Evolutionary conservation across 2,888 invertebrate genomes (phyloP).

Genomic region (Falcaria lacertinaria): DNA sequence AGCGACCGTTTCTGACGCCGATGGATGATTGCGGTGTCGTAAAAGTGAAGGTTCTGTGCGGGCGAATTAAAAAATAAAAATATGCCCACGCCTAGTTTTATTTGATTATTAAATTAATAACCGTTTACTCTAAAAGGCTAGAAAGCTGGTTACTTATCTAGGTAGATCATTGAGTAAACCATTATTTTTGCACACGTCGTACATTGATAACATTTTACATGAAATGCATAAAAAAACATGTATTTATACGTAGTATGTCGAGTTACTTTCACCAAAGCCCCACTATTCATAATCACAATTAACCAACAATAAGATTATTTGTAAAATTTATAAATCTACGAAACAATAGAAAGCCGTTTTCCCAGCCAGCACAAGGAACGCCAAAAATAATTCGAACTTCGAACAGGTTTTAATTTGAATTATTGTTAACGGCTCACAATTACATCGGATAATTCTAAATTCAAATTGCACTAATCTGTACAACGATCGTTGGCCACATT

Average conservation of each 20-base stretch:
- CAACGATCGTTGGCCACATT: slow-evolving; percentile 56
- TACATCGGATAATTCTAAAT: slow-evolving; percentile 54
- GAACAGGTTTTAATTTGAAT: slow-evolving; percentile 58
- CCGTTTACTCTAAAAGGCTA: slow-evolving; percentile 1
- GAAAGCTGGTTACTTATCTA: too few relatives aligned
- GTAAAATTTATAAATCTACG: too few relatives aligned
- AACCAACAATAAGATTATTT: too few relatives aligned
- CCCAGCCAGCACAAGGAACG: slow-evolving; percentile 36
- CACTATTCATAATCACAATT: too few relatives aligned
- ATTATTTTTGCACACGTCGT: too few relatives aligned
- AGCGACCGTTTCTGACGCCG: slow-evolving; percentile 13
- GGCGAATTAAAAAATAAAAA: background rate
- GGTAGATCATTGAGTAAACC: too few relatives aligned
- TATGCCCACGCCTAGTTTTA: background rate
- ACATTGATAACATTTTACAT: too few relatives aligned
- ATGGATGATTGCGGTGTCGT: slow-evolving; percentile 11
- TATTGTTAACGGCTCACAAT: slow-evolving; percentile 58
- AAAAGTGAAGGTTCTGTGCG: background rate
- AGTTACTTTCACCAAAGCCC: too few relatives aligned
- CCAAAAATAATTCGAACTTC: slow-evolving; percentile 46
- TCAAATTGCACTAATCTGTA: slow-evolving; percentile 69
- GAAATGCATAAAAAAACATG: too few relatives aligned
- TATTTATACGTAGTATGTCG: too few relatives aligned
- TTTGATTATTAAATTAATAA: slow-evolving; percentile 1
- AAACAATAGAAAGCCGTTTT: slow-evolving; percentile 18